Conservation (phyloP, 2,888 invertebrate species). For the Chaetoderma sp. region DNA sequence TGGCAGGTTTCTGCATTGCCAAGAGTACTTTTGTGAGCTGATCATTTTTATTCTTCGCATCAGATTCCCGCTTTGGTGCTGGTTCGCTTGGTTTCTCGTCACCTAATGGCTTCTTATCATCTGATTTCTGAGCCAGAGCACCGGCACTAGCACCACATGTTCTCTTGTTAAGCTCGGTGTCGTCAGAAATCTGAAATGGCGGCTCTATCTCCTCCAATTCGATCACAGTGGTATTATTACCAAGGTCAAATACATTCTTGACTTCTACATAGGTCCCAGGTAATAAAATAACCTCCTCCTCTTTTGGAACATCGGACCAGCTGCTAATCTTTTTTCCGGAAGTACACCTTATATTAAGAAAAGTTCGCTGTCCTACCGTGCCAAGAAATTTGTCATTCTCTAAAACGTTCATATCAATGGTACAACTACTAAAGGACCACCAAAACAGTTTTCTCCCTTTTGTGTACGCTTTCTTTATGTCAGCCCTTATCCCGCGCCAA, state of each 20-base stretch:
- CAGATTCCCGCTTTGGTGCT: too few relatives aligned
- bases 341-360: background rate
- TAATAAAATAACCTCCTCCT: background rate
- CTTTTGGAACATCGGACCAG: background rate
- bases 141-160: too few relatives aligned
- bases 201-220: background rate
- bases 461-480: background rate
- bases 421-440: background rate
- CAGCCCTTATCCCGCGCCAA: conserved; percentile 1
- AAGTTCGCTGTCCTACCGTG: background rate
- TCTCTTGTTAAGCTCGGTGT: too few relatives aligned
- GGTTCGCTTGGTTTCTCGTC: too few relatives aligned
- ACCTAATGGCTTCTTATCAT: too few relatives aligned
- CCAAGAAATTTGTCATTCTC: background rate
- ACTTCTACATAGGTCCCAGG: background rate
- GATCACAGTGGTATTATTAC: background rate
- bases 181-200: too few relatives aligned
- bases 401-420: background rate
- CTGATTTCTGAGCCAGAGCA: too few relatives aligned
- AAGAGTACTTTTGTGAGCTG: too few relatives aligned
- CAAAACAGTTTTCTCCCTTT: background rate
- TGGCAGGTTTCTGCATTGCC: too few relatives aligned
- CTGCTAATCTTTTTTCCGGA: background rate
- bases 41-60: too few relatives aligned
- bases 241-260: background rate